These are phyloP conservation scores for Pituophis catenifer DNA, from an alignment of 2,113 vertebrate species.

Conservation along the genomic window DNA sequence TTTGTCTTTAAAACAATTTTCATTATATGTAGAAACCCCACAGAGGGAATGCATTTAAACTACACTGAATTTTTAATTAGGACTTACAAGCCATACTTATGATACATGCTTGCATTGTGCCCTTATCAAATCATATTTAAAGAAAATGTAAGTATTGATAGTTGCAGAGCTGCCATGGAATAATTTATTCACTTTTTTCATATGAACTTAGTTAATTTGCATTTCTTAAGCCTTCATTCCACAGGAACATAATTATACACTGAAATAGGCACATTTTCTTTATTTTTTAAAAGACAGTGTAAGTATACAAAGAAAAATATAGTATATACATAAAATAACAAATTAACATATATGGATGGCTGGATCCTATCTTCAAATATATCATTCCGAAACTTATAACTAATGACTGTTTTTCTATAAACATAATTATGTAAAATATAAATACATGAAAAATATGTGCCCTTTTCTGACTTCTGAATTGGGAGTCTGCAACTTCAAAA, in stretches of 20 bases:
- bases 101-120: slow-evolving; percentile 19
- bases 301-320: neutral
- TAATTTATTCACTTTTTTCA: neutral
- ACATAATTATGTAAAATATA: neutral
- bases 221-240: neutral
- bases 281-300: neutral
- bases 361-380: neutral
- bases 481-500: neutral
- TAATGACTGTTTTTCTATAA: neutral
- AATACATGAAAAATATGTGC: neutral
- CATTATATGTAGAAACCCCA: slow-evolving; percentile 32
- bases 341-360: neutral
- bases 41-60: slow-evolving; percentile 17
- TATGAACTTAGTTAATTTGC: neutral
- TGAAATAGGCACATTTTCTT: neutral
- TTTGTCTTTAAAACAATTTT: slow-evolving; percentile 17
- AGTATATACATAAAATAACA: neutral
- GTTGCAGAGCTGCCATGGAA: neutral
- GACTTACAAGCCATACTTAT: slow-evolving; percentile 32
- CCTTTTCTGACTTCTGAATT: neutral
- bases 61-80: slow-evolving; percentile 40
- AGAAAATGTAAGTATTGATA: neutral
- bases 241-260: neutral
- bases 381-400: neutral
- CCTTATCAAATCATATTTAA: slow-evolving; percentile 38